Base-by-base conservation (phyloP, 2,888 invertebrate species). In the Melanostoma mellinum region DNA sequence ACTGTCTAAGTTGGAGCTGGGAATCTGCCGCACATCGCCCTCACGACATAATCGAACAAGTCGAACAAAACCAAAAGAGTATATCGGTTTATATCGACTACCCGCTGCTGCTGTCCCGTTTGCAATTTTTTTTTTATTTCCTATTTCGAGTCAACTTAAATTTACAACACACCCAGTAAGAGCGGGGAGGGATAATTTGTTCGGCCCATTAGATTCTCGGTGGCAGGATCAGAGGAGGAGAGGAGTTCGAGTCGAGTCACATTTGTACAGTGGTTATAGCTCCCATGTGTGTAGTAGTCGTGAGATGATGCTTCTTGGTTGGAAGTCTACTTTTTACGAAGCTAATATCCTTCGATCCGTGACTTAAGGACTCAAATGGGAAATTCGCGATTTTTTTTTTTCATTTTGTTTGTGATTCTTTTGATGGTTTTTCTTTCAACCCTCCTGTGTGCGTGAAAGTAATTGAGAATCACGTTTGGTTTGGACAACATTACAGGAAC, bases 241-340 rank as follows among this genome's bases (percentile, higher is more conserved):
- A 65, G 61, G 60, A 68, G 10, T 32, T 40, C 48, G 52, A 61
- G 86, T 40, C 48, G 52, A 61, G 86, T 76, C 85, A 79, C 85
- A 86, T 86, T 86, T 85, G 78, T 86, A 80, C 76, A 88, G 90
- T 88, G 90, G 90, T 90, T 91, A 91, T 90, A 89, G 90, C 90
- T 91, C 91, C 91, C 91, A 90, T 90, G 91, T 90, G 91, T 89
- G 90, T 89, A 89, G 90, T 91, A 84, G 78, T 79, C 71, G 71
- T 55, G 74, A 79, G 84, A 82, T 56, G 79, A 53, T 56, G 79
- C 69, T 78, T 60, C 63, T 55, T 67, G 53, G 69, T 69, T 74
- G 38, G 53, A 69, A 65, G 53, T 82, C 69, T 60, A 10, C 36
- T 71, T 84, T 79, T 84, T 84, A 84, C 74, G 50, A 75, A 75